Base-by-base conservation (phyloP, 2,113 vertebrate species). In the Diphyllodes magnificus region DNA sequence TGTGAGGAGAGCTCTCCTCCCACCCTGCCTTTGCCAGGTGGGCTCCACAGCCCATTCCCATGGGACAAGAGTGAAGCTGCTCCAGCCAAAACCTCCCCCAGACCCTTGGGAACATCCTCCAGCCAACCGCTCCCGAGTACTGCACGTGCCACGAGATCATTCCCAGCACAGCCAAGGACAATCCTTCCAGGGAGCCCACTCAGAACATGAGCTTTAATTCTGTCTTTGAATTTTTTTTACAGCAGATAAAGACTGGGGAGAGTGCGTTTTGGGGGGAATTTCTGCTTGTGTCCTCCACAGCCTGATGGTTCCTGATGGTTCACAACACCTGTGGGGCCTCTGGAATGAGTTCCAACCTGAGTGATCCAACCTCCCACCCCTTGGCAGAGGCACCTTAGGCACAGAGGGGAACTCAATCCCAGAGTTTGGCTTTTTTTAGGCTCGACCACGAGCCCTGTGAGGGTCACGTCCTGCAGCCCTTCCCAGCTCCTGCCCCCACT, bases 391-490 rank as follows among this genome's bases (percentile, higher is more conserved):
- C 13, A n/a, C 39, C 47, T 27, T 0, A 14, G 50, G 37, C 77
- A 71, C 37, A 18, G 53, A 63, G 54, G 24, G 39, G 21, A 72
- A 18, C 53, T 57, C 1, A 1, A 18, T 24, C 21, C 35, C 31
- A 22, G 23, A 19, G 9, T 50, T 22, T 31, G 59, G 59, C 28
- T 68, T n/a, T 73, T 70, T 71, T 65, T 10, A 57, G 73, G 31
- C 13, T 47, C 0, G 1, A 11, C 13, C 35, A 11, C 0, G 7
- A 79, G 20, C 10, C 35, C 65, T 10, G 31, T 2, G 42, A 73
- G 39, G 7, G 21, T n/a, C 20, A 5, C 1, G 4, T 18, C 54
- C 56, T 6, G 47, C 54, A 61, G 72, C 56, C 70, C 33, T 28
- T 5, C 6, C 22, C 70, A 23, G 40, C 57, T 45, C 44, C 82